Conservation (phyloP, 2,797 vertebrate species). For the Premnoplex brunnescens region DNA sequence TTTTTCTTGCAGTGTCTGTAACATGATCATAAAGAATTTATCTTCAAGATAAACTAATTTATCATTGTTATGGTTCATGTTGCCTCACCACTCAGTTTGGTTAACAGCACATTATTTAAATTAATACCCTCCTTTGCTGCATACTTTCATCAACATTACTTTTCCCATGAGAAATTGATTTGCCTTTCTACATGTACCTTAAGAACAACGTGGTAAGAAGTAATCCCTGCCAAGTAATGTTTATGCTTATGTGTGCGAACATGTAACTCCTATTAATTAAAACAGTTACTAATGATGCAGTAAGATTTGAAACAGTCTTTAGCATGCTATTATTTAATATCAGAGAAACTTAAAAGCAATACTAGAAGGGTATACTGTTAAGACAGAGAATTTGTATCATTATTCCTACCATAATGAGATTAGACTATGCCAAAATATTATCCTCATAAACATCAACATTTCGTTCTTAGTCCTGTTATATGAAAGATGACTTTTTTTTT, state of each 20-base stretch:
- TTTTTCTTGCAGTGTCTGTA: background rate
- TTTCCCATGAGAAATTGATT: conserved; percentile 64
- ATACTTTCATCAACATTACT: background rate
- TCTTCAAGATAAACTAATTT: background rate
- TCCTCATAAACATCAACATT: background rate
- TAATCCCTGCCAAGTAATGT: conserved; percentile 1
- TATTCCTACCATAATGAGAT: background rate
- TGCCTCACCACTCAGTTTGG: background rate
- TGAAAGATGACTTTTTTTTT: background rate
- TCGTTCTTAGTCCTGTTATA: background rate
- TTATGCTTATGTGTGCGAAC: conserved; percentile 37
- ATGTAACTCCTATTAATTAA: background rate
- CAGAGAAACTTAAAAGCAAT: background rate
- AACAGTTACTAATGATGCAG: background rate
- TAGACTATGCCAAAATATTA: background rate
- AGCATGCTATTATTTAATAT: background rate
- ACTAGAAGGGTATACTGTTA: background rate
- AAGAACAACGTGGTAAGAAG: background rate
- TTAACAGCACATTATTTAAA: conserved; percentile 24
- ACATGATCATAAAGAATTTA: background rate
- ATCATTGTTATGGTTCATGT: background rate
- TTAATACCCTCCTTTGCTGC: conserved; percentile 13
- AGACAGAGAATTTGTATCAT: background rate
- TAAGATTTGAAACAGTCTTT: background rate
- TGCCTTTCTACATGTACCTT: background rate